phyloP scores from a whole-genome alignment of 2,113 vertebrate genomes.

The human region GRCh38 chrX:48715001-48715500 shows the following conservation, averaged over 20 bases:
- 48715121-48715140: background rate
- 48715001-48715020: background rate
- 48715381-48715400: background rate
- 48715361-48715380: background rate
- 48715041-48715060: background rate
- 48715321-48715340: background rate
- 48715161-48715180: background rate
- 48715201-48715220: conserved; percentile 6
- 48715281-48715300: background rate
- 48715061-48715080: background rate
- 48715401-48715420: background rate
- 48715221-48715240: background rate
- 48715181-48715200: background rate
- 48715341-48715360: background rate
- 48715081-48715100: background rate
- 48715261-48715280: background rate
- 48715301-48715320: background rate
- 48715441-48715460: background rate
- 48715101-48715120: background rate
- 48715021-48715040: background rate
- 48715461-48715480: background rate
- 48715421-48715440: background rate
- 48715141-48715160: conserved; percentile 21
- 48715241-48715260: background rate
- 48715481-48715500: background rate